A percentile compares a stretch with the other conserved stretches of the same genome.
Evolutionary conservation across 2,888 invertebrate genomes (phyloP).

Genomic region (Prosapia bicincta): DNA sequence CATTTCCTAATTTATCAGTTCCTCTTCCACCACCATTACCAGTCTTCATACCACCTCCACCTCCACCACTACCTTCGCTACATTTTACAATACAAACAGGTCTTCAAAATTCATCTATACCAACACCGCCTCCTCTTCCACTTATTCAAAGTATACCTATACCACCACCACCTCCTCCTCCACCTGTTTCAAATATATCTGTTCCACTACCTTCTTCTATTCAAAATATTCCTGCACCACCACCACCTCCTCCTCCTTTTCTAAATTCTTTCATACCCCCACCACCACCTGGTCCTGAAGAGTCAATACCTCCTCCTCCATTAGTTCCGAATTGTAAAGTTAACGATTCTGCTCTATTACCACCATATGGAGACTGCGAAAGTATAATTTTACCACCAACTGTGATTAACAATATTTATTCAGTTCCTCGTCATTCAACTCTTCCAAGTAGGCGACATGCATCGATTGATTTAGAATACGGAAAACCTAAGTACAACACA

Average conservation of each 20-base stretch:
- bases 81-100: background rate
- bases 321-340: background rate
- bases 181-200: background rate
- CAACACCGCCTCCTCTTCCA: conserved; percentile 14
- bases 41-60: conserved; percentile 12
- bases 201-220: background rate
- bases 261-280: background rate
- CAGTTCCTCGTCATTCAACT: conserved; percentile 18
- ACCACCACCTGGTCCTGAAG: conserved; percentile 4
- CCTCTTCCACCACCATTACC: conserved; percentile 26
- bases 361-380: background rate
- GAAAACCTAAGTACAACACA: conserved; percentile 33
- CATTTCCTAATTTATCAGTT: background rate
- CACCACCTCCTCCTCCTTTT: conserved; percentile 5
- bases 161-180: conserved; percentile 17
- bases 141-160: conserved; percentile 16
- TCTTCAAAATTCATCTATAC: background rate
- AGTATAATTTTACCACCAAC: background rate
- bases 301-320: background rate
- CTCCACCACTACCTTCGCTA: conserved; percentile 15
- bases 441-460: conserved; percentile 20
- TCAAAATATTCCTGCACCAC: background rate
- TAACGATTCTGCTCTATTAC: background rate
- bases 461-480: conserved; percentile 1
- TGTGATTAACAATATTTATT: background rate